These are phyloP conservation scores for honey bee (Apis mellifera) DNA, from an alignment of 1,140 invertebrate species.

Conservation along the genomic window Amel_HAv3.1 CM009943.2:2773001-2773500, in stretches of 20 bases:
- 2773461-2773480: constrained; percentile 39
- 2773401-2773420: constrained; percentile 75
- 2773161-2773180: not conserved
- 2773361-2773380: constrained; percentile 49
- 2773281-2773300: too few relatives aligned
- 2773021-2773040: constrained; percentile 73
- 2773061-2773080: constrained; percentile 71
- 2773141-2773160: constrained; percentile 23
- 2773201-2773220: constrained; percentile 47
- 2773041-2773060: constrained; percentile 76
- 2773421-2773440: constrained; percentile 72
- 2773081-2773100: constrained; percentile 70
- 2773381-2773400: constrained; percentile 77
- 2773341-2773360: constrained; percentile 59
- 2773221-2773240: not conserved
- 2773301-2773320: constrained; percentile 34
- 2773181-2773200: not conserved
- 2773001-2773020: constrained; percentile 66
- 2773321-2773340: constrained; percentile 61
- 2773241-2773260: too few relatives aligned
- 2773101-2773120: constrained; percentile 56
- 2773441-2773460: constrained; percentile 70
- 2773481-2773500: constrained; percentile 42
- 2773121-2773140: constrained; percentile 49
- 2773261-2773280: too few relatives aligned